phyloP scores from a whole-genome alignment of 1,140 invertebrate species.

The Argopecten irradians region DNA sequence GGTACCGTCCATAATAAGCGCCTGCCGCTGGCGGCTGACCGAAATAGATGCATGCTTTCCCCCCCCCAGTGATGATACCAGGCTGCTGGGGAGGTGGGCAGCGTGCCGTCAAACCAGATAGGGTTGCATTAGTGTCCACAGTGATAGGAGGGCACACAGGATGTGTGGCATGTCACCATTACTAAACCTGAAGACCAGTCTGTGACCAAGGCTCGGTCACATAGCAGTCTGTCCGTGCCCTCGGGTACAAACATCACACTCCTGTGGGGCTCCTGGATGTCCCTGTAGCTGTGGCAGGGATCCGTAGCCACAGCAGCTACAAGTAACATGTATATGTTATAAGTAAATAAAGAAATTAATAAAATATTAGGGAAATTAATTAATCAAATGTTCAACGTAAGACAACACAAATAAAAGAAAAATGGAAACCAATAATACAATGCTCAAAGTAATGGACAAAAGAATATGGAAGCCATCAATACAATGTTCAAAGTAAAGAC shows the following conservation, averaged over 20 bases:
- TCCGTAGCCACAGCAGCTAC: background rate
- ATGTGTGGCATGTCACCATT: conserved; percentile 52
- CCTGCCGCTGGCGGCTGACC: background rate
- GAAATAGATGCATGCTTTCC: conserved; percentile 46
- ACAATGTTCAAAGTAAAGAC: too few relatives aligned
- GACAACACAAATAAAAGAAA: too few relatives aligned
- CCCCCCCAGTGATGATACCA: conserved; percentile 42
- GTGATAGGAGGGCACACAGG: conserved; percentile 48
- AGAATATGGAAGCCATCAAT: too few relatives aligned
- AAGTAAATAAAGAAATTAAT: too few relatives aligned
- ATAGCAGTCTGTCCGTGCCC: conserved; percentile 44
- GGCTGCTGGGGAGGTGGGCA: conserved; percentile 37
- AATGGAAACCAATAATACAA: too few relatives aligned
- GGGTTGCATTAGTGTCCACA: conserved; percentile 61
- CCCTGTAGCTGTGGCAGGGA: conserved; percentile 37
- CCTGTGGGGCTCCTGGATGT: conserved; percentile 46
- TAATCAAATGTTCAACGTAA: too few relatives aligned
- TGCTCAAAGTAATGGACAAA: too few relatives aligned
- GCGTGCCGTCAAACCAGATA: conserved; percentile 52
- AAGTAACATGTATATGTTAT: too few relatives aligned
- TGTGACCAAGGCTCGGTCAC: conserved; percentile 45
- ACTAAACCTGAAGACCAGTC: conserved; percentile 55
- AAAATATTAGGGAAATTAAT: too few relatives aligned
- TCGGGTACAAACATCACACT: conserved; percentile 43
- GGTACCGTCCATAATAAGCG: too few relatives aligned